Evolutionary conservation across 2,888 invertebrate genomes (phyloP).

Genomic region (Spilarctia lutea): DNA sequence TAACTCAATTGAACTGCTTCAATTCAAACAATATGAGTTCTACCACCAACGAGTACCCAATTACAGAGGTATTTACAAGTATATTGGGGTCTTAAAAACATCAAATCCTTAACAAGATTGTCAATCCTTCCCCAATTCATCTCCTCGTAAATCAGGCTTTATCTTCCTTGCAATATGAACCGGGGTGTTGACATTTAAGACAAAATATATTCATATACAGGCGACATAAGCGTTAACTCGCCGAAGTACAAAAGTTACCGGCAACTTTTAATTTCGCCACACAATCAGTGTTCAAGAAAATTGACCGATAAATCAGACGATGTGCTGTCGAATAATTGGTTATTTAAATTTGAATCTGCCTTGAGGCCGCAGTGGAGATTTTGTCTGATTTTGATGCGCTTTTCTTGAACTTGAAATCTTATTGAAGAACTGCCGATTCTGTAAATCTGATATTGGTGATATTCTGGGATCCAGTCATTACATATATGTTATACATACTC

Average conservation of each 20-base stretch:
- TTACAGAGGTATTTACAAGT: background rate
- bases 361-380: slow-evolving; percentile 33
- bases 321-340: slow-evolving; percentile 56
- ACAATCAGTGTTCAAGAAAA: slow-evolving; percentile 60
- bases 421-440: background rate
- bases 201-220: slow-evolving; percentile 35
- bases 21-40: background rate
- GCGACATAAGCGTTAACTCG: slow-evolving; percentile 27
- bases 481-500: no score
- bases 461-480: background rate
- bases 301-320: slow-evolving; percentile 60
- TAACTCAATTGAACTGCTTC: background rate
- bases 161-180: slow-evolving; percentile 12
- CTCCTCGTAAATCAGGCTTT: slow-evolving; percentile 11
- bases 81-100: background rate
- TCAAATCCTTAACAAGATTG: slow-evolving; percentile 3
- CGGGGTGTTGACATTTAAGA: slow-evolving; percentile 41
- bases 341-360: slow-evolving; percentile 59
- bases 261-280: slow-evolving; percentile 59
- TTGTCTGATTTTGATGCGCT: slow-evolving; percentile 35
- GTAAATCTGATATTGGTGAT: background rate
- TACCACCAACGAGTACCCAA: background rate
- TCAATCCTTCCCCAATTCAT: background rate
- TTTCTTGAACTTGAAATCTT: background rate
- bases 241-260: slow-evolving; percentile 41